Conservation (phyloP, 1,140 invertebrate species). For the Polyergus mexicanus region DNA sequence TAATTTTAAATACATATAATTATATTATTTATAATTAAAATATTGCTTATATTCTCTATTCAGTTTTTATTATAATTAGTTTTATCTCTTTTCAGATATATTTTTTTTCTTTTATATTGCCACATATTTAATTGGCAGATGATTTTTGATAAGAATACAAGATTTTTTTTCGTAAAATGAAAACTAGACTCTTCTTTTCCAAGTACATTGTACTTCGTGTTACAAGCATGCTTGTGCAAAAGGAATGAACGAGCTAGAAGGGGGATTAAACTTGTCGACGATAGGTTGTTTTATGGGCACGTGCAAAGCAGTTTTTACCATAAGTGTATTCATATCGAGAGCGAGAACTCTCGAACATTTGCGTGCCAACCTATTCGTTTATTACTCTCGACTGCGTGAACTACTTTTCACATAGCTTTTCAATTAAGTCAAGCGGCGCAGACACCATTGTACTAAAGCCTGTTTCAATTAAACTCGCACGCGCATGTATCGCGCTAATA, state of each 20-base stretch:
- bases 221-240: neutral
- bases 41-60: no score
- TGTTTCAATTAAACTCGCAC: conserved; percentile 65
- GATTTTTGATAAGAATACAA: conserved; percentile 18
- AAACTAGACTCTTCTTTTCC: neutral
- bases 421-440: conserved; percentile 61
- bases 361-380: conserved; percentile 34
- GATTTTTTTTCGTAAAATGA: neutral
- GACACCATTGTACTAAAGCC: conserved; percentile 34
- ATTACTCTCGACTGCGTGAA: conserved; percentile 54
- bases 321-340: conserved; percentile 60
- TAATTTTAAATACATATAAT: no score
- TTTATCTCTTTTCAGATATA: neutral
- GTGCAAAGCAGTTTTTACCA: conserved; percentile 28
- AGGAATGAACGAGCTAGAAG: neutral
- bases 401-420: conserved; percentile 53
- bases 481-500: conserved; percentile 40
- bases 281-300: conserved; percentile 57
- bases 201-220: neutral
- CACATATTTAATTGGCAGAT: neutral
- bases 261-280: conserved; percentile 46
- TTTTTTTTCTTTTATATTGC: neutral
- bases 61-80: neutral
- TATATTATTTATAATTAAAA: no score
- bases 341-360: conserved; percentile 45